These are phyloP conservation scores for Amblyornis subalaris DNA, from an alignment of 2,113 vertebrate species.

Conservation along the genomic window DNA sequence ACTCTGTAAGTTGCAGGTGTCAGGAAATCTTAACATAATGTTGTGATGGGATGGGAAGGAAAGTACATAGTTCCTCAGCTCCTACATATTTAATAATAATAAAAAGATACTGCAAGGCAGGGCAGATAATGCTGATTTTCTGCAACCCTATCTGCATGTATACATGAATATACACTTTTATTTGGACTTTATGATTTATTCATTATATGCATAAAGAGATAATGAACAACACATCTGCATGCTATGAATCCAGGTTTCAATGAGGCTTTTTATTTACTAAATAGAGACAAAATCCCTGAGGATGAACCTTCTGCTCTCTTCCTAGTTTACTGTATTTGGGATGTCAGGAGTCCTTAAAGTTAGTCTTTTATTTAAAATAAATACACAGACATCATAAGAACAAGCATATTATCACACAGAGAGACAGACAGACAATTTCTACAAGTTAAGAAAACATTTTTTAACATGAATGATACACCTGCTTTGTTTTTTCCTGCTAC, in stretches of 20 bases:
- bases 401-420: neutral
- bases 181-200: constrained; percentile 52
- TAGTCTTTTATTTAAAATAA: neutral
- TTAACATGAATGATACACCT: neutral
- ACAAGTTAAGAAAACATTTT: neutral
- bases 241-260: neutral
- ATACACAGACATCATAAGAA: neutral
- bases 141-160: constrained; percentile 11
- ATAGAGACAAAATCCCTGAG: neutral
- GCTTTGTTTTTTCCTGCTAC: neutral
- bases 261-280: constrained; percentile 20
- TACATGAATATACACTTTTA: constrained; percentile 15
- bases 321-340: neutral
- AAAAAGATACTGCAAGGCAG: neutral
- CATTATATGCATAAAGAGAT: constrained; percentile 29
- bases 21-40: neutral
- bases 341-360: neutral
- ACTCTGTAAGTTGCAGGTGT: neutral
- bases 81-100: neutral
- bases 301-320: neutral
- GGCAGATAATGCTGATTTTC: neutral
- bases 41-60: neutral
- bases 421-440: neutral
- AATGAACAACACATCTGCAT: constrained; percentile 25
- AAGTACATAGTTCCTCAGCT: neutral